phyloP scores from a whole-genome alignment of 1,140 invertebrate genomes.

The Calephelis virginiensis region DNA sequence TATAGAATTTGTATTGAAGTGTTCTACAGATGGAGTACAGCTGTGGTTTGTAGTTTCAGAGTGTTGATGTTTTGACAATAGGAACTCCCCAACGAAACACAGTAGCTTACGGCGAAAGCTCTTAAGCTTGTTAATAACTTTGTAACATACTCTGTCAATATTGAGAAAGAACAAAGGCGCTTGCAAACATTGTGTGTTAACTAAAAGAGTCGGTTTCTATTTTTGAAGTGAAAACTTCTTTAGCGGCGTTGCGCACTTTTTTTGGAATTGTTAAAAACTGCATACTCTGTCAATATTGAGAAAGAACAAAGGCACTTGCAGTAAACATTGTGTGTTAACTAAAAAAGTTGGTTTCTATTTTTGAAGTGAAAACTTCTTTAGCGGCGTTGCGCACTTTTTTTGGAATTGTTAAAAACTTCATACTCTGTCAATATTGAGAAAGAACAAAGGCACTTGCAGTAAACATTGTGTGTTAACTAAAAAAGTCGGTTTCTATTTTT shows the following conservation, averaged over 20 bases:
- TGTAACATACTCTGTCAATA: constrained; percentile 7
- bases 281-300: constrained; percentile 4
- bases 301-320: not conserved
- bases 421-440: constrained; percentile 3
- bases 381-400: no score
- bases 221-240: no score
- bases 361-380: no score
- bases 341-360: no score
- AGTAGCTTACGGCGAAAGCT: not conserved
- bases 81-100: constrained; percentile 9
- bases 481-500: no score
- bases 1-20: not conserved
- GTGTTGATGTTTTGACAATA: constrained; percentile 13
- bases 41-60: not conserved
- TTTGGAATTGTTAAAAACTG: constrained; percentile 11
- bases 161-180: not conserved
- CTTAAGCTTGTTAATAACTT: constrained; percentile 15
- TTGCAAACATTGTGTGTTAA: no score
- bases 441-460: not conserved
- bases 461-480: no score
- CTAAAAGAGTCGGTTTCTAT: no score
- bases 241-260: no score
- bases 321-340: no score
- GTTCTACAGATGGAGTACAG: not conserved
- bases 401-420: constrained; percentile 10